Percentiles rank a stretch among this genome's conserved stretches.
These are phyloP conservation scores for Drosophila chauvacae DNA, from an alignment of 1,140 invertebrate species.

Conservation along the genomic window DNA sequence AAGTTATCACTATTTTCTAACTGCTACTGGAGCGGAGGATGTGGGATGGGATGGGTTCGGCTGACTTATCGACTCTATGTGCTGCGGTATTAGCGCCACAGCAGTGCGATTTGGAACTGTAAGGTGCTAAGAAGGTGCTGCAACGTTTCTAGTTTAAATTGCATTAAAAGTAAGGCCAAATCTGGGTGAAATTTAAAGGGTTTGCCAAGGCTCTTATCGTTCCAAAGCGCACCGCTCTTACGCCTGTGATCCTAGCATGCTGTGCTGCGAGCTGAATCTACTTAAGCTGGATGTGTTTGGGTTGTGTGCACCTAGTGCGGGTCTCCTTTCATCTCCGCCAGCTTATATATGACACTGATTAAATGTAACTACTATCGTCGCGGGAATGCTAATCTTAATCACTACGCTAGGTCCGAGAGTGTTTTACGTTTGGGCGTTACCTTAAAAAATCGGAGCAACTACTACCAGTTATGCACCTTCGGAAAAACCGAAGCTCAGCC, in stretches of 20 bases:
- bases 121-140: background rate
- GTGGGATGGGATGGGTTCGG: constrained; percentile 21
- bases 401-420: constrained; percentile 36
- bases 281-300: constrained; percentile 32
- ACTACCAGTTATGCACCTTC: constrained; percentile 19
- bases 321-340: constrained; percentile 9
- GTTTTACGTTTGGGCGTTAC: background rate
- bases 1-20: constrained; percentile 49
- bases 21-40: constrained; percentile 38
- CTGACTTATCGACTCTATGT: constrained; percentile 17
- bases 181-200: constrained; percentile 1
- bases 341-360: constrained; percentile 60
- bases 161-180: constrained; percentile 41
- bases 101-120: constrained; percentile 29
- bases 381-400: constrained; percentile 60
- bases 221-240: constrained; percentile 10
- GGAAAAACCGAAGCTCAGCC: constrained; percentile 33
- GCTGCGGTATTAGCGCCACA: constrained; percentile 15
- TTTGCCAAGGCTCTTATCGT: background rate
- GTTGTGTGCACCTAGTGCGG: constrained; percentile 27
- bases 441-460: background rate
- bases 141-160: constrained; percentile 8
- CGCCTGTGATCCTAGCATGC: constrained; percentile 8
- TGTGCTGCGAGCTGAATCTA: constrained; percentile 42
- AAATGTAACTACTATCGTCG: constrained; percentile 42